Evolutionary conservation across 2,113 vertebrate species (phyloP).

Genomic region (Nycticebus coucang): DNA sequence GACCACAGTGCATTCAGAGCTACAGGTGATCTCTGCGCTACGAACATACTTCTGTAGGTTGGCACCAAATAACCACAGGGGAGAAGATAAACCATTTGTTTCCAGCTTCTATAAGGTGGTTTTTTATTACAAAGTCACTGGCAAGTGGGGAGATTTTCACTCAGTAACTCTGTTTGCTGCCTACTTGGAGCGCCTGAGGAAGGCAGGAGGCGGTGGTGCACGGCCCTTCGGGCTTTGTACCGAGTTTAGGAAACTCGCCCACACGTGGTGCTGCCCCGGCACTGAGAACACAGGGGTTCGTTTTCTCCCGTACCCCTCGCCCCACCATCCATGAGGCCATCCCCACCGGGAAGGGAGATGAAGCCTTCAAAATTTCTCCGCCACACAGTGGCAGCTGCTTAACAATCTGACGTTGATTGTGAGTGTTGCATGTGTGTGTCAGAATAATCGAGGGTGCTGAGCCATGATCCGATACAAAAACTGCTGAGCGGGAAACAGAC

Average conservation of each 20-base stretch:
- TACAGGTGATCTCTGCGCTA: constrained; percentile 3
- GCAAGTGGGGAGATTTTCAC: constrained; percentile 40
- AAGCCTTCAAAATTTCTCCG: not conserved
- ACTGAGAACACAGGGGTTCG: not conserved
- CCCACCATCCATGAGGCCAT: not conserved
- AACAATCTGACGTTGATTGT: not conserved
- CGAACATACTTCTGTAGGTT: not conserved
- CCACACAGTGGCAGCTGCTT: not conserved
- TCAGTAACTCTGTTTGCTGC: not conserved
- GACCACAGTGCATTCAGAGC: not conserved
- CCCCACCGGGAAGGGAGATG: not conserved
- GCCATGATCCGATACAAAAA: not conserved
- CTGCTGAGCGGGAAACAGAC: not conserved
- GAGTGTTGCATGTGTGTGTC: not conserved
- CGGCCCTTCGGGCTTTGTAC: not conserved
- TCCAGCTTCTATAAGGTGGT: not conserved
- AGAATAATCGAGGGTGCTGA: not conserved
- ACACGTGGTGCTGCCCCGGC: not conserved
- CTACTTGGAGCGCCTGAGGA: not conserved
- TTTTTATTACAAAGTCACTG: constrained; percentile 52
- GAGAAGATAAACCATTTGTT: constrained; percentile 19
- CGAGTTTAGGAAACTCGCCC: constrained; percentile 22
- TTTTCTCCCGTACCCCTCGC: not conserved
- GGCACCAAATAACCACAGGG: constrained; percentile 1
- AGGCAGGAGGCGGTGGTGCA: not conserved